A percentile compares a stretch with the other conserved stretches of the same genome.
These are phyloP conservation scores for Cyrtorhinus lividipennis DNA, from an alignment of 1,140 invertebrate species.

Conservation along the genomic window DNA sequence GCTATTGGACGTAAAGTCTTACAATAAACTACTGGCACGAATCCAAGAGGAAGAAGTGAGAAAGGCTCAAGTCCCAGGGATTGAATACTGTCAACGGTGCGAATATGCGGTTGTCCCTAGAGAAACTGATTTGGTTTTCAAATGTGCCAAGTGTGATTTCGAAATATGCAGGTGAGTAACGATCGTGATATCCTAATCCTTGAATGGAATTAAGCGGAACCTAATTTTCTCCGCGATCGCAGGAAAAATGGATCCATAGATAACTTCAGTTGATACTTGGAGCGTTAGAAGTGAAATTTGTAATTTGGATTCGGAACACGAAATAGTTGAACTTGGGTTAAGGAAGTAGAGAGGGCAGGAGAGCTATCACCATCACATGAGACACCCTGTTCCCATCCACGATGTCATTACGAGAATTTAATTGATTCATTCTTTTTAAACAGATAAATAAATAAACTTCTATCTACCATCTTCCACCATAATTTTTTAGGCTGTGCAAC, in stretches of 20 bases:
- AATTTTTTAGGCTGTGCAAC: not conserved
- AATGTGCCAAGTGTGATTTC: not conserved
- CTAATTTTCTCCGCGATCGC: no score
- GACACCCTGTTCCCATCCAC: no score
- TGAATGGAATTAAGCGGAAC: not conserved
- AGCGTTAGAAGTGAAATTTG: not conserved
- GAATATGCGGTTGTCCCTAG: not conserved
- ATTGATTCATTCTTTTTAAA: no score
- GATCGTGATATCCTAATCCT: not conserved
- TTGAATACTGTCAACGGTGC: not conserved
- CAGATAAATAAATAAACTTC: no score
- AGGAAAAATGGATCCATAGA: no score
- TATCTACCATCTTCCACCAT: not conserved
- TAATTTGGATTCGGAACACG: not conserved
- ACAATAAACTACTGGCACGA: not conserved
- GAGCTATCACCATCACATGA: no score
- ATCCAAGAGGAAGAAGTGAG: not conserved
- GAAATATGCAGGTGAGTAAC: not conserved
- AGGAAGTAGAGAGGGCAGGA: no score
- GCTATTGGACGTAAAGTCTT: not conserved
- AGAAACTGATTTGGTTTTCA: not conserved
- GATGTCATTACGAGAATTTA: no score
- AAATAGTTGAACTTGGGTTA: no score
- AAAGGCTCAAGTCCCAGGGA: not conserved
- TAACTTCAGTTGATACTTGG: not conserved